These are phyloP conservation scores for Nymphalis c-album DNA, from an alignment of 2,888 invertebrate species.

Conservation along the genomic window DNA sequence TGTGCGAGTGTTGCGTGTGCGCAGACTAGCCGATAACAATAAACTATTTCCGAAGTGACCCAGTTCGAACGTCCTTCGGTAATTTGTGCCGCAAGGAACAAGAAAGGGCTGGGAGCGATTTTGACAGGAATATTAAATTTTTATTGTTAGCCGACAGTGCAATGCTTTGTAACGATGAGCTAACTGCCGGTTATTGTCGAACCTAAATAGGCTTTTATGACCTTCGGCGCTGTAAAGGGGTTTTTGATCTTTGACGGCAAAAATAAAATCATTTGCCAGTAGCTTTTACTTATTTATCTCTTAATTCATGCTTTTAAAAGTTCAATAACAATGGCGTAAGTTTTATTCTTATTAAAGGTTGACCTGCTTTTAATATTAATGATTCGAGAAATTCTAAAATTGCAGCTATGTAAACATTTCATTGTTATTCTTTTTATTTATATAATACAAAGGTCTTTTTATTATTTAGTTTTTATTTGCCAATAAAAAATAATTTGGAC, in stretches of 20 bases:
- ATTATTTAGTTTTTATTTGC: background rate
- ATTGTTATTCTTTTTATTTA: background rate
- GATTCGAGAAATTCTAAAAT: background rate
- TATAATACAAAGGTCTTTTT: too few relatives aligned
- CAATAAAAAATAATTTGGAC: background rate
- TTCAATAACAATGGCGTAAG: slow-evolving; percentile 18
- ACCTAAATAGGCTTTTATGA: slow-evolving; percentile 41
- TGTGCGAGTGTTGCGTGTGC: slow-evolving; percentile 68
- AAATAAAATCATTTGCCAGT: slow-evolving; percentile 38
- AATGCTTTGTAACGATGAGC: slow-evolving; percentile 53
- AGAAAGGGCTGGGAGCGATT: slow-evolving; percentile 76
- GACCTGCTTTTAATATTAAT: slow-evolving; percentile 9
- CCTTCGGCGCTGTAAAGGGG: slow-evolving; percentile 46
- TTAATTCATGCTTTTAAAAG: slow-evolving; percentile 6
- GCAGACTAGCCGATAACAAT: slow-evolving; percentile 81
- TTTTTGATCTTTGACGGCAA: slow-evolving; percentile 44
- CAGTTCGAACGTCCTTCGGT: slow-evolving; percentile 79
- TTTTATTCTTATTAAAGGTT: slow-evolving; percentile 16
- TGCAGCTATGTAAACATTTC: background rate
- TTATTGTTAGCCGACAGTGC: slow-evolving; percentile 60
- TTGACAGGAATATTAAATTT: slow-evolving; percentile 62
- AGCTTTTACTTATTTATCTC: slow-evolving; percentile 1
- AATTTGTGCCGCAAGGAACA: slow-evolving; percentile 80
- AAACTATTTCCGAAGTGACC: slow-evolving; percentile 82
- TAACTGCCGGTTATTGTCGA: slow-evolving; percentile 52